Conservation (phyloP, 2,797 vertebrate species). For the Sebastes dallii region DNA sequence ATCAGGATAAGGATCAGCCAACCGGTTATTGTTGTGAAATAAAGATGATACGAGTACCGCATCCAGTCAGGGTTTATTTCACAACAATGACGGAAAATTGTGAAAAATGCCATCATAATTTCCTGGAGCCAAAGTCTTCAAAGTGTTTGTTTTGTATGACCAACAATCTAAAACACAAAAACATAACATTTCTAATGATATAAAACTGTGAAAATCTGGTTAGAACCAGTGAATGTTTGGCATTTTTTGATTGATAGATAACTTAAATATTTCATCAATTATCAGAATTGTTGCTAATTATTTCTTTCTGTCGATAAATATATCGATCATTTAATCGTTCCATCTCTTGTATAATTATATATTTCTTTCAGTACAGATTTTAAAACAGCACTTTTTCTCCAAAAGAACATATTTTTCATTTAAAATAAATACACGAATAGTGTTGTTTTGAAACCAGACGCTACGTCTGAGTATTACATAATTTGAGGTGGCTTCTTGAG, state of each 20-base stretch:
- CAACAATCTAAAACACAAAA: neutral
- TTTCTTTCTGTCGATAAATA: neutral
- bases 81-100: neutral
- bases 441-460: neutral
- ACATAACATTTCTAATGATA: neutral
- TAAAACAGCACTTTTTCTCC: neutral
- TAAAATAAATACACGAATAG: neutral
- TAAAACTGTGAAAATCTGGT: neutral
- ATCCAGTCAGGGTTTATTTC: no score
- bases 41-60: no score
- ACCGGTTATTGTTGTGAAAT: no score
- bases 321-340: neutral
- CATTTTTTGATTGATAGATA: neutral
- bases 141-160: neutral
- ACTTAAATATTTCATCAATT: neutral
- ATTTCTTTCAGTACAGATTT: no score
- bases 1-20: no score
- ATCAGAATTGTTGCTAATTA: neutral
- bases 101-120: neutral
- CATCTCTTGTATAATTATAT: no score
- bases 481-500: neutral
- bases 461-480: neutral
- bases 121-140: neutral
- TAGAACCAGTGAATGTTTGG: neutral
- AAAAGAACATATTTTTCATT: neutral